Evolutionary conservation across 1,140 invertebrate genomes (phyloP).

Genomic region (Daktulosphaira vitifoliae): DNA sequence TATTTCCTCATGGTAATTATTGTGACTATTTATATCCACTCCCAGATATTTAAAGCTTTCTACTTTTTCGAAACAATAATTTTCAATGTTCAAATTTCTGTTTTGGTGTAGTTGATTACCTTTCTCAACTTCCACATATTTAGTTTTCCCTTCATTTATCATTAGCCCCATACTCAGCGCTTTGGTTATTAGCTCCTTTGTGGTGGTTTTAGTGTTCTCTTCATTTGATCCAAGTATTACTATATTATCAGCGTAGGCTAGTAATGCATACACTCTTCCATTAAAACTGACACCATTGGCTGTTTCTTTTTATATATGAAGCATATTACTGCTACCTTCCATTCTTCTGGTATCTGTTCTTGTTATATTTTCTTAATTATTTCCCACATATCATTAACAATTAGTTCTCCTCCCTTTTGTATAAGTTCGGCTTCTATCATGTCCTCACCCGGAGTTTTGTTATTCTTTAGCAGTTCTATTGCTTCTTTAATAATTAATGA

Average conservation of each 20-base stretch:
- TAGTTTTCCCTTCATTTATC: not conserved
- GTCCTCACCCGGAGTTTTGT: not conserved
- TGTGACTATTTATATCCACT: too few species aligned
- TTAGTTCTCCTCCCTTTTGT: not conserved
- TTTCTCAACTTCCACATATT: too few species aligned
- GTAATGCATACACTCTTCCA: too few species aligned
- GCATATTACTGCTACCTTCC: too few species aligned
- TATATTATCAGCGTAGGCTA: not conserved
- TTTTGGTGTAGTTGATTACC: too few species aligned
- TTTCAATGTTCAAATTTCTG: too few species aligned
- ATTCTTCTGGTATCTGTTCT: not conserved
- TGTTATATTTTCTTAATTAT: not conserved
- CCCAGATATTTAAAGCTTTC: too few species aligned
- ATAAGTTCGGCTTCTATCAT: not conserved
- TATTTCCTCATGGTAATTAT: too few species aligned
- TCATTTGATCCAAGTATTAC: not conserved
- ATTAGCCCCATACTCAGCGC: not conserved
- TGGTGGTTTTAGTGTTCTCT: not conserved
- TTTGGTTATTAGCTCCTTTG: not conserved
- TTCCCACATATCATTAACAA: conserved; percentile 2
- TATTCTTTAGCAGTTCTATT: not conserved
- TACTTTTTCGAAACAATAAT: too few species aligned
- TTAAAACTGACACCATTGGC: not conserved
- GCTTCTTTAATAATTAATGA: too few species aligned
- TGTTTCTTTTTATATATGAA: not conserved